Evolutionary conservation across 2,113 vertebrate genomes (phyloP), one percentile per base, ranked within the genome.

Genomic region (Rallus limicola): DNA sequence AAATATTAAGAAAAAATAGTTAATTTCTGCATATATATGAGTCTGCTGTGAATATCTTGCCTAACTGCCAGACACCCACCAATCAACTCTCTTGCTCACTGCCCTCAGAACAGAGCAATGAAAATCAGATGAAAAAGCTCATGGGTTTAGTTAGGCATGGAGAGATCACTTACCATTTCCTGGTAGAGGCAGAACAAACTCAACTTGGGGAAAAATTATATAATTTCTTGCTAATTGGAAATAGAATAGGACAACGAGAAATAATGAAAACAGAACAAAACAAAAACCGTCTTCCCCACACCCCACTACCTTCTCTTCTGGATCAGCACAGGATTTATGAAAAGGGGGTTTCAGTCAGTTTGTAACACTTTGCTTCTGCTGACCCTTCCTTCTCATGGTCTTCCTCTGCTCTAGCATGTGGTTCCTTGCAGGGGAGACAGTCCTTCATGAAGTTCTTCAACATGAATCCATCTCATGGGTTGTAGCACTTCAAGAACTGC

Each of bases 251-350:
- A 6, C 7, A 38, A 11, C 40, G 13, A 59, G 29, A 74, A 53
- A 44, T 13, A 82, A 65, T 6, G 2, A 10, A 34, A 56, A 80
- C 7, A 48, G 21, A 21, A 9, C 46, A 7, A 48, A 52, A 10
- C 7, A 16, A 58, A 72, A 60, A 4, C 2, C 11, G 8, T 7
- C 15, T 48, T 29, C 10, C 21, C 12, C 7, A 12, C 21, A 9
- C 9, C 44, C 2, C 5, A 36, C 36, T 52, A 42, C 11, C 9
- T 68, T 23, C 18, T 62, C 10, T 11, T 44, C 6, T 19, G 19
- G 24, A 62, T 16, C 24, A 18, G 19, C 1, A 0, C 14, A 36
- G 17, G 10, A 1, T 3, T 53, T 38, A 23, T 15, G 23, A 8
- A 82, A 44, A 5, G 18, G 10, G 10, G 3, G 4, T 25, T 69